A percentile compares a stretch with the other conserved stretches of the same genome.
Evolutionary conservation across 2,113 vertebrate species (phyloP).

Genomic region (Caloenas nicobarica): DNA sequence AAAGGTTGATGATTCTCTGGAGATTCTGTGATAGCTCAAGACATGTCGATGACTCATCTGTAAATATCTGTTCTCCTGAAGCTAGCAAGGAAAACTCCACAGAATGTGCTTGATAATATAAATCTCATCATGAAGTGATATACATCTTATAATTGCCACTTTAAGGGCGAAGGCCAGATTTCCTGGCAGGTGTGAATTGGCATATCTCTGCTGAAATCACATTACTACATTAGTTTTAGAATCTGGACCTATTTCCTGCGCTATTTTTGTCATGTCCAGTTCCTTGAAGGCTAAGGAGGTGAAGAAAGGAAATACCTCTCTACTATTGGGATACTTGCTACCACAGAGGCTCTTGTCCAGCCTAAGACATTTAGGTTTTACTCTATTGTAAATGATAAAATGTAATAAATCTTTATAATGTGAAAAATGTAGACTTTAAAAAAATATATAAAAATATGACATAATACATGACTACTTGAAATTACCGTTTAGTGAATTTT

Average conservation of each 20-base stretch:
- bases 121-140: constrained; percentile 10
- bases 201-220: constrained; percentile 54
- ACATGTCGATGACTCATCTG: constrained; percentile 63
- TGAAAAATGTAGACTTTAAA: not conserved
- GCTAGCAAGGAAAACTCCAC: constrained; percentile 47
- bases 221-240: not conserved
- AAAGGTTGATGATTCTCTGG: constrained; percentile 61
- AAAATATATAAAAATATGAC: not conserved
- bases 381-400: not conserved
- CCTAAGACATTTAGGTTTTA: not conserved
- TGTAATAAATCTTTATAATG: not conserved
- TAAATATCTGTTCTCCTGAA: constrained; percentile 58
- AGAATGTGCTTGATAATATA: constrained; percentile 66
- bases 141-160: constrained; percentile 44
- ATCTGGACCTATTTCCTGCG: not conserved
- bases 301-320: not conserved
- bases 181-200: constrained; percentile 46
- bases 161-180: constrained; percentile 27
- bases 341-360: not conserved
- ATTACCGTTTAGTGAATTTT: not conserved
- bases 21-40: constrained; percentile 29
- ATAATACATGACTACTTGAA: not conserved
- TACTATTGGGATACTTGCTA: not conserved
- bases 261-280: constrained; percentile 20
- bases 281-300: not conserved